Base-by-base conservation (phyloP, 2,797 vertebrate genomes). In the Clarias fuscus region DNA sequence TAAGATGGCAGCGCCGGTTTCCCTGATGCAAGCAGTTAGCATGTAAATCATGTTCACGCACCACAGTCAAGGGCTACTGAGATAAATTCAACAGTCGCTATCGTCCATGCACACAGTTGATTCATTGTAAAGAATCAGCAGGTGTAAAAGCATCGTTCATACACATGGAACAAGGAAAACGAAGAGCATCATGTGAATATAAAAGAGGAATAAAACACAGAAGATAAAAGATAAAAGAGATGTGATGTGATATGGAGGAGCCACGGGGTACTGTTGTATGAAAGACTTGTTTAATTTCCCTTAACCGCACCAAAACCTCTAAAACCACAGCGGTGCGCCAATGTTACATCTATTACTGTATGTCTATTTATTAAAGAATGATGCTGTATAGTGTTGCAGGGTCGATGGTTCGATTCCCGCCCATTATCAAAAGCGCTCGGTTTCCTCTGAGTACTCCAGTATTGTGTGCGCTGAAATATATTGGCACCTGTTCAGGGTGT, bases 1-100 rank as follows among this genome's bases (percentile, higher is more conserved):
- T 91, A 88, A 88, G 77, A 86, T 83, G 62, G 7, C 43, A 53
- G 61, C 30, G n/a, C 53, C 17, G 53, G 22, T 88, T 85, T 86
- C 84, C 64, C 80, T 84, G 15, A 13, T 61, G 53, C 17, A n/a
- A 56, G 72, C 61, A 61, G 83, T 85, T 89, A 73, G 79, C 84
- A 86, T 89, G 85, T 86, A 84, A 84, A 86, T 88, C 53, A 78
- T 59, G 40, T 64, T 83, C 27, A 37, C 17, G 33, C 43, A 65
- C n/a, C 24, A 62, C 68, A 86, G 67, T 77, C 73, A 76, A 72
- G 43, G 22, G 18, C 65, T 18, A 15, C 59, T 30, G 33, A 65
- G 82, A 89, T 83, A 65, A 68, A 22, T 79, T 79, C 82, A 87
- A 87, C 83, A 75, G 86, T 37, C 33, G 22, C 65, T 56, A 79